Conservation (phyloP, 1,140 invertebrate species). For the Drosophila azteca region DNA sequence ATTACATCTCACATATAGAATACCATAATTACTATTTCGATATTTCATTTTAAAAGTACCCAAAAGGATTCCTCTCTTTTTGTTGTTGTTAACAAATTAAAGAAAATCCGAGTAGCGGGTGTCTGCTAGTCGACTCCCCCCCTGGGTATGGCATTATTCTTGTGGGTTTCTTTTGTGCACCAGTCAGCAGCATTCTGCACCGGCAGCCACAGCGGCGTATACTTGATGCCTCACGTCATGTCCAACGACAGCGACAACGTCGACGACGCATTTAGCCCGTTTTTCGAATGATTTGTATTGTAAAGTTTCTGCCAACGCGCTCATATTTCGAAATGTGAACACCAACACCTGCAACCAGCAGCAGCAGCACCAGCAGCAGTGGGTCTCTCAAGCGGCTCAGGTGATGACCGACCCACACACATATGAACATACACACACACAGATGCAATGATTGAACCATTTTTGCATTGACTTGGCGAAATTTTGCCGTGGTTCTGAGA, state of each 20-base stretch:
- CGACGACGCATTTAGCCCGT: conserved; percentile 55
- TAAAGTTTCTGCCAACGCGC: conserved; percentile 68
- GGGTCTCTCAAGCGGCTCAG: conserved; percentile 64
- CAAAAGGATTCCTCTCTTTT: neutral
- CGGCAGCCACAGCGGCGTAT: conserved; percentile 69
- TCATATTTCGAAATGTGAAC: conserved; percentile 80
- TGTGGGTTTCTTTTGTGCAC: conserved; percentile 23
- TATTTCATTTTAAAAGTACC: neutral
- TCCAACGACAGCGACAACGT: neutral
- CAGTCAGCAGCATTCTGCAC: conserved; percentile 47
- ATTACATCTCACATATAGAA: neutral
- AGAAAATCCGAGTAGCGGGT: too few species aligned
- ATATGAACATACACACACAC: conserved; percentile 2
- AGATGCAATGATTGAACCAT: conserved; percentile 24
- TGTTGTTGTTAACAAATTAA: neutral
- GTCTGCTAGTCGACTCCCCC: too few species aligned
- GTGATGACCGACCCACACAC: conserved; percentile 51
- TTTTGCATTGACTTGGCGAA: conserved; percentile 55
- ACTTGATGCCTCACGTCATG: conserved; percentile 49
- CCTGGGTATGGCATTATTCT: too few species aligned
- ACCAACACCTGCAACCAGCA: conserved; percentile 71
- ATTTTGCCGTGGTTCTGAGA: conserved; percentile 63
- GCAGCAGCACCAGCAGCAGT: conserved; percentile 61
- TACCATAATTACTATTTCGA: neutral
- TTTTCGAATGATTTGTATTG: conserved; percentile 42